phyloP scores from a whole-genome alignment of 2,797 vertebrate species.

The Heliangelus exortis region DNA sequence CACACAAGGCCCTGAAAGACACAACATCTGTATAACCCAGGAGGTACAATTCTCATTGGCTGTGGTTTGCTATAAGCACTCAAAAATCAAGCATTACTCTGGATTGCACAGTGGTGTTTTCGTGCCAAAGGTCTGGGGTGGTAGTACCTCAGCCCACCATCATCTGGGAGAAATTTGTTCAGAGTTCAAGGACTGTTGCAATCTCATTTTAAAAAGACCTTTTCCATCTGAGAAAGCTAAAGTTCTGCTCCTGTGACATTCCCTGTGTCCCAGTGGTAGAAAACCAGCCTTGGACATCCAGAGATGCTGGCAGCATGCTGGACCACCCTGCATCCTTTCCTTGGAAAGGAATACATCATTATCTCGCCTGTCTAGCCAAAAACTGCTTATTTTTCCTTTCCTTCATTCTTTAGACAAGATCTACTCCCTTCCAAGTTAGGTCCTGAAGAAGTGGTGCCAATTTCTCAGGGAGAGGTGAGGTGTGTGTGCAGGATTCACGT shows the following conservation, averaged over 20 bases:
- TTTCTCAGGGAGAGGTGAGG: neutral
- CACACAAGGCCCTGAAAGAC: constrained; percentile 76
- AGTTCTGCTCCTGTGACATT: neutral
- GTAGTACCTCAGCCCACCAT: neutral
- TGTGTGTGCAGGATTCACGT: neutral
- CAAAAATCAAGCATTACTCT: neutral
- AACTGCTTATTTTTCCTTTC: neutral
- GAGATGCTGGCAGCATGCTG: neutral
- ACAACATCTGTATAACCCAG: accelerated
- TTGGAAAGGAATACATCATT: neutral
- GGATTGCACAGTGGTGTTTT: neutral
- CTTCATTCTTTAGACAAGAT: neutral
- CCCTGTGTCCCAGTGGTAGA: neutral
- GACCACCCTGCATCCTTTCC: constrained; percentile 33
- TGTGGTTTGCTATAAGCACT: neutral
- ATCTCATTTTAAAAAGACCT: neutral
- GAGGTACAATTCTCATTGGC: neutral
- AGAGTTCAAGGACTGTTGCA: neutral
- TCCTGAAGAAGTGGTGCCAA: neutral
- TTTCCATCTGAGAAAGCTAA: neutral
- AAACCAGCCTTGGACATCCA: neutral
- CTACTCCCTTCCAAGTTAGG: neutral
- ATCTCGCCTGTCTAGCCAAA: neutral
- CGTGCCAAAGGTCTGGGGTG: neutral
- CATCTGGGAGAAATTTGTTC: neutral